Evolutionary conservation across 2,113 vertebrate species (phyloP).

Genomic region (Cervus canadensis): DNA sequence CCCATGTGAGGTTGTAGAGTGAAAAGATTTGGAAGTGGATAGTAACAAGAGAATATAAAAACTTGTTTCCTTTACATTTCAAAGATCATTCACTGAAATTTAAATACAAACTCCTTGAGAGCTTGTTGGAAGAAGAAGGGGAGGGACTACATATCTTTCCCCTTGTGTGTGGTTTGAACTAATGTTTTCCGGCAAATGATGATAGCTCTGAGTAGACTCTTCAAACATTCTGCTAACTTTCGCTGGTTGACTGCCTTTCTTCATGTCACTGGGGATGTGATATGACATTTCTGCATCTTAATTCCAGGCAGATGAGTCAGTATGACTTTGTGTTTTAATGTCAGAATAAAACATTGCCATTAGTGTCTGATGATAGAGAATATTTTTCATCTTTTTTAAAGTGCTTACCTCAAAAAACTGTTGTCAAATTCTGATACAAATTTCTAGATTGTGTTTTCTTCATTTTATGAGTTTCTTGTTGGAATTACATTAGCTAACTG

Average conservation of each 20-base stretch:
- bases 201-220: not conserved
- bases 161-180: not conserved
- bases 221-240: not conserved
- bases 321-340: not conserved
- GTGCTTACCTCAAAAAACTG: not conserved
- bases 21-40: not conserved
- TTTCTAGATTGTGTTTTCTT: not conserved
- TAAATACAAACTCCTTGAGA: not conserved
- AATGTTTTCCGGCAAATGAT: not conserved
- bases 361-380: not conserved
- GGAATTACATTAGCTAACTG: not conserved
- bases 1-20: not conserved
- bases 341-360: not conserved
- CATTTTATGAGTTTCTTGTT: not conserved
- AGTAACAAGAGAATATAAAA: not conserved
- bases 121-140: not conserved
- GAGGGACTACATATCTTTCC: not conserved
- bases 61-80: not conserved
- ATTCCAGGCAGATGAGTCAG: not conserved
- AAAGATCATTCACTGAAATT: not conserved
- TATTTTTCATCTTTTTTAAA: not conserved
- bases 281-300: not conserved
- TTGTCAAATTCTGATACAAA: not conserved
- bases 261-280: not conserved
- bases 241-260: not conserved